Evolutionary conservation across 2,888 invertebrate genomes (phyloP).

Genomic region (Thera britannica): DNA sequence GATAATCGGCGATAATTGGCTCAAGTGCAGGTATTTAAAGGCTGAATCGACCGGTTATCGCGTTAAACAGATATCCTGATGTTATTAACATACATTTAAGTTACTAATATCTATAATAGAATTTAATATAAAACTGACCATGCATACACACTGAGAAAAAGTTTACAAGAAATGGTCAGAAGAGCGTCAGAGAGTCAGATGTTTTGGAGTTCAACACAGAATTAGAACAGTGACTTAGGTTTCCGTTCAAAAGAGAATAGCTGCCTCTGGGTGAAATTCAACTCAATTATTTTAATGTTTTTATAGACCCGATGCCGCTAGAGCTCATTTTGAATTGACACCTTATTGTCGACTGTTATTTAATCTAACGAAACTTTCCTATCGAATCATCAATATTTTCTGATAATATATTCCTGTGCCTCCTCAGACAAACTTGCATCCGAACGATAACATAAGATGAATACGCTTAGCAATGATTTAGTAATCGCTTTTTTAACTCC

Average conservation of each 20-base stretch:
- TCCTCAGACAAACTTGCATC: background rate
- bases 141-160: background rate
- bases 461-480: background rate
- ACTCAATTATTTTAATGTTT: too few relatives aligned
- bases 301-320: background rate
- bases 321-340: conserved; percentile 19
- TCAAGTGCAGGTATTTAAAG: background rate
- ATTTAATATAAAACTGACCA: background rate
- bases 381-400: too few relatives aligned
- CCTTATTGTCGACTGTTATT: background rate
- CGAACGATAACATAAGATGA: background rate
- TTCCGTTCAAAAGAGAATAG: background rate
- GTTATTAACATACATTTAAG: background rate
- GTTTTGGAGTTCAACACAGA: too few relatives aligned
- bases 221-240: background rate
- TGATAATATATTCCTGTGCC: too few relatives aligned
- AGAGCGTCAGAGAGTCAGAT: too few relatives aligned
- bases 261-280: background rate
- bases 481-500: background rate
- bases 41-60: background rate
- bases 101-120: background rate
- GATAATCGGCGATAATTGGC: background rate
- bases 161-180: background rate
- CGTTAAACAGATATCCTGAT: too few relatives aligned
- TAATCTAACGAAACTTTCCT: background rate